Conservation (phyloP, 2,113 vertebrate genomes). For the Apistogramma diplotaenia region DNA sequence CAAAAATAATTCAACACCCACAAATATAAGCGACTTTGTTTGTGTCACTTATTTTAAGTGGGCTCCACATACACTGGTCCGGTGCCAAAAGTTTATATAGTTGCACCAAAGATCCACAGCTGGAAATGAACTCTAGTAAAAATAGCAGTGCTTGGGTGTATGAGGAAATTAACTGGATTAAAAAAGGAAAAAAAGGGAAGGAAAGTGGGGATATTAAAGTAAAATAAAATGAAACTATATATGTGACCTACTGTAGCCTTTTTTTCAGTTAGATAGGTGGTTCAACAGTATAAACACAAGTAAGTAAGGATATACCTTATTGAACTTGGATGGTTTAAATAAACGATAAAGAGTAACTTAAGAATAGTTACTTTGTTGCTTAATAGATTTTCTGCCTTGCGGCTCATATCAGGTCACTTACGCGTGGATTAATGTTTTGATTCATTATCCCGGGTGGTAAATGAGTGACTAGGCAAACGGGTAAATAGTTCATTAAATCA, state of each 20-base stretch:
- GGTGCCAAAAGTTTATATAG: background rate
- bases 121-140: background rate
- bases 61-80: background rate
- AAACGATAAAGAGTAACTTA: background rate
- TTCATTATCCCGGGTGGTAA: background rate
- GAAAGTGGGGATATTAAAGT: background rate
- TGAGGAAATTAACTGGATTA: background rate
- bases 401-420: background rate
- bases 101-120: background rate
- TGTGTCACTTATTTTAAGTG: background rate
- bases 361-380: background rate
- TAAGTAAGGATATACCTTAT: background rate
- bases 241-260: background rate
- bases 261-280: background rate
- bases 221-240: background rate
- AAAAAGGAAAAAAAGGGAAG: background rate
- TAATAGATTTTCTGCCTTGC: background rate
- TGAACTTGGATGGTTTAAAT: background rate
- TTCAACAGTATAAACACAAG: background rate
- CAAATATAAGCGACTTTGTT: background rate
- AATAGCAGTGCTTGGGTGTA: background rate
- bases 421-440: background rate
- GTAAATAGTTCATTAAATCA: background rate
- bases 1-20: background rate
- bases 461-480: background rate